Evolutionary conservation across 2,113 vertebrate genomes (phyloP).

Genomic region (Rostratula benghalensis): DNA sequence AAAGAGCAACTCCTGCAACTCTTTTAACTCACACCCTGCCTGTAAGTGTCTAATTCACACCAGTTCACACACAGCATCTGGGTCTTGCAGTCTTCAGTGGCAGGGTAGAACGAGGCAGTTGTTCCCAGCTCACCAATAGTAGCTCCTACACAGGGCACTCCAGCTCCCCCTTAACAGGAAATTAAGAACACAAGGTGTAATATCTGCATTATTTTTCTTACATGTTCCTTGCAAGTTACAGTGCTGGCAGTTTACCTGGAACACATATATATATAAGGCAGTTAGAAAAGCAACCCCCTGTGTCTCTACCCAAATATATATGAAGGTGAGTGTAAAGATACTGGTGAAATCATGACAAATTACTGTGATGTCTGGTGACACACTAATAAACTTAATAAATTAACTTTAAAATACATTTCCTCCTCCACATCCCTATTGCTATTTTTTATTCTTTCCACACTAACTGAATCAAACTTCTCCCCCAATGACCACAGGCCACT

Average conservation of each 20-base stretch:
- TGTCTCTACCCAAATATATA: background rate
- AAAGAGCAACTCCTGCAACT: conserved; percentile 25
- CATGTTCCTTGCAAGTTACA: background rate
- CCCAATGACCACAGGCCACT: background rate
- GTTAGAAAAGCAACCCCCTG: background rate
- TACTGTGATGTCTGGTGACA: background rate
- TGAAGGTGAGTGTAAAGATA: background rate
- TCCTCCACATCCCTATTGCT: background rate
- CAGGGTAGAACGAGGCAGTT: background rate
- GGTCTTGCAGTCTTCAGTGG: background rate
- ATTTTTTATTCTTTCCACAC: background rate
- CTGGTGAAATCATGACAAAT: background rate
- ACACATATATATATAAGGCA: background rate
- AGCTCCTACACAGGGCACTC: background rate
- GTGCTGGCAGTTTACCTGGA: background rate
- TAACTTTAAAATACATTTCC: background rate
- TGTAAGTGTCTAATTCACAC: background rate
- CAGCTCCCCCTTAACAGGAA: background rate
- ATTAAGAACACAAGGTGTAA: background rate
- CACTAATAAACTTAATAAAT: background rate
- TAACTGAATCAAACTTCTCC: background rate
- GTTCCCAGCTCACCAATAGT: background rate
- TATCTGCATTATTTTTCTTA: background rate
- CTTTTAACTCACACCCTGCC: background rate
- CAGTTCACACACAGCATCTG: background rate